These are phyloP conservation scores for Drosophila biarmipes DNA, from an alignment of 1,140 invertebrate species.

Conservation along the genomic window DNA sequence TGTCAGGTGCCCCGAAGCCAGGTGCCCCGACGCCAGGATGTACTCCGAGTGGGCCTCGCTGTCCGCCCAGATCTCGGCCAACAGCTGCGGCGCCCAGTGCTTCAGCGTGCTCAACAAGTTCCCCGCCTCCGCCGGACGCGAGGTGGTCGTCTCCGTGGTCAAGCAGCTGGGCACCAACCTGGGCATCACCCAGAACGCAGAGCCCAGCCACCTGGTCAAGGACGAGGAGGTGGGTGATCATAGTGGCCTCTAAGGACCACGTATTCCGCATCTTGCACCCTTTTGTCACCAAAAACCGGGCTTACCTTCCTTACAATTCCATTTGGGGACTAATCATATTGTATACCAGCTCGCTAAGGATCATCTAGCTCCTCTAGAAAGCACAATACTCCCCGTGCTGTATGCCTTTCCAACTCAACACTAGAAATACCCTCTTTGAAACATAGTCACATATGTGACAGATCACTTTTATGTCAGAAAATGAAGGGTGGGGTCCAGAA, in stretches of 20 bases:
- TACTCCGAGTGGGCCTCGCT: constrained; percentile 94
- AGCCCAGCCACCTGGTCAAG: constrained; percentile 90
- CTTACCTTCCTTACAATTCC: too few relatives aligned
- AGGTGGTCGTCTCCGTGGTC: constrained; percentile 93
- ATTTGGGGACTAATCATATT: too few relatives aligned
- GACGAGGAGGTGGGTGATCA: constrained; percentile 89
- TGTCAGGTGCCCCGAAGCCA: not conserved
- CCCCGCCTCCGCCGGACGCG: constrained; percentile 89
- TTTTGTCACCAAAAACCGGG: too few relatives aligned
- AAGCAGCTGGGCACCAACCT: constrained; percentile 91
- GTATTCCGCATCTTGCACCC: too few relatives aligned
- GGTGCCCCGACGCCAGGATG: constrained; percentile 85
- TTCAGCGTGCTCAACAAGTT: constrained; percentile 95
- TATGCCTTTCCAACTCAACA: too few relatives aligned
- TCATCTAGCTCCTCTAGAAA: too few relatives aligned
- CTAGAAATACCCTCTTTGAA: not conserved
- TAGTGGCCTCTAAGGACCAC: not conserved
- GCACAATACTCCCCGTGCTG: too few relatives aligned
- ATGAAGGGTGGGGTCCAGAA: too few relatives aligned
- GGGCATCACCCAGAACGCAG: constrained; percentile 90
- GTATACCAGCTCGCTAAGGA: too few relatives aligned
- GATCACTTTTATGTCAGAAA: too few relatives aligned
- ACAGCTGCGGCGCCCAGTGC: constrained; percentile 88
- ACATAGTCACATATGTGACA: not conserved
- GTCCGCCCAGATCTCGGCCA: constrained; percentile 88